A percentile compares a stretch with the other conserved stretches of the same genome.
These are phyloP conservation scores for Nyctereutes procyonoides DNA, from an alignment of 2,113 vertebrate species.

Conservation along the genomic window DNA sequence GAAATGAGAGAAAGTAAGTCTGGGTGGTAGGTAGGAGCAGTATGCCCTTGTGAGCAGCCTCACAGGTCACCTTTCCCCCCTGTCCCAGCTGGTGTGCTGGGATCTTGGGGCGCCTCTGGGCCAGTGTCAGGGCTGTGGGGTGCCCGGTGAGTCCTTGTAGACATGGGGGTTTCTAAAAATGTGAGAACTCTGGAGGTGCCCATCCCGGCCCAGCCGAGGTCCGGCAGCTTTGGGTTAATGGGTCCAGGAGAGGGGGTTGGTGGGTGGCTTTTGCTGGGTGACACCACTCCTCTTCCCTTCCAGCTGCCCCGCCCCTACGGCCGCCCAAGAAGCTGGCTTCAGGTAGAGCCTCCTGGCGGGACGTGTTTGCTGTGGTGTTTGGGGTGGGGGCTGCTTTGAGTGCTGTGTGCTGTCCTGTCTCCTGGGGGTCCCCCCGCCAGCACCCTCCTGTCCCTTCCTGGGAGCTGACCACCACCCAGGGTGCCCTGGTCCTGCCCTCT, in stretches of 20 bases:
- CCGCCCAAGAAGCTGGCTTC: slow-evolving; percentile 31
- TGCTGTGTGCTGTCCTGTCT: slow-evolving; percentile 46
- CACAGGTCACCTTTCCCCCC: rapidly evolving
- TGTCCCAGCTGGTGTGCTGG: not conserved
- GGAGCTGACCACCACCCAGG: not conserved
- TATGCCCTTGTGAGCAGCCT: rapidly evolving
- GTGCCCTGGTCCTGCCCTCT: not conserved
- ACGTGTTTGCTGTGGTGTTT: slow-evolving; percentile 6
- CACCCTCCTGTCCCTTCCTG: not conserved
- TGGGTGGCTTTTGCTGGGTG: not conserved
- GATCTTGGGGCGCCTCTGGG: not conserved
- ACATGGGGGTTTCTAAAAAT: not conserved
- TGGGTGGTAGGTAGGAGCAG: no score
- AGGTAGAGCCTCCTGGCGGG: slow-evolving; percentile 43
- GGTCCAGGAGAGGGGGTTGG: not conserved
- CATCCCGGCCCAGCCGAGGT: not conserved
- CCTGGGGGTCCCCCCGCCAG: not conserved
- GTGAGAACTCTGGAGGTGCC: not conserved
- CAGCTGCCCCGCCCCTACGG: slow-evolving; percentile 49
- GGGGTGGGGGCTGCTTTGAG: not conserved
- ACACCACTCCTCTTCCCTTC: slow-evolving; percentile 50
- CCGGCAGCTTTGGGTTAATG: not conserved
- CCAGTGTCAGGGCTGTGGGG: not conserved
- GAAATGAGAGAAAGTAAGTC: no score
- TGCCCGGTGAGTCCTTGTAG: not conserved